Percentiles rank a stretch among this genome's conserved stretches.
These are phyloP conservation scores for Megamerina dolium DNA, from an alignment of 2,888 invertebrate genomes.

Conservation along the genomic window DNA sequence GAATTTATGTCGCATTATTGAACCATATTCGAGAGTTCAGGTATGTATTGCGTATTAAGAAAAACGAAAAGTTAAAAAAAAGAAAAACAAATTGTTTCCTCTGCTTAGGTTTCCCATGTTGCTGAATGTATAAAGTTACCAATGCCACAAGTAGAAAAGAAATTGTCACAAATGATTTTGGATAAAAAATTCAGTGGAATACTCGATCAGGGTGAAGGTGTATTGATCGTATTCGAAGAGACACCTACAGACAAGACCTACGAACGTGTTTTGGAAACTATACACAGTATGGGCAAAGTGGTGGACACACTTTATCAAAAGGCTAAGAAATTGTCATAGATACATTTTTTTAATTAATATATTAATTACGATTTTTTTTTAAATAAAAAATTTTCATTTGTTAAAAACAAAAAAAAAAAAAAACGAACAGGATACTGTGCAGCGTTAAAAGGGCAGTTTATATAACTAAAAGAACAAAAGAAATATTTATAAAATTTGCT, in stretches of 20 bases:
- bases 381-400: conserved; percentile 8
- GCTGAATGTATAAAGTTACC: conserved; percentile 86
- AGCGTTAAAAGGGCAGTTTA: not conserved
- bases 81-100: too few relatives aligned
- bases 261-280: conserved; percentile 93
- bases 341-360: conserved; percentile 12
- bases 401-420: conserved; percentile 1
- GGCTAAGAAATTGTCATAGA: conserved; percentile 93
- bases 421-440: not conserved
- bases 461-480: conserved; percentile 10
- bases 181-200: conserved; percentile 97
- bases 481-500: too few relatives aligned
- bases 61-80: too few relatives aligned
- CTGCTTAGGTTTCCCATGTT: conserved; percentile 67
- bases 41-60: conserved; percentile 37
- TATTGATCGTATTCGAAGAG: conserved; percentile 95
- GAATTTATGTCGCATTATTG: conserved; percentile 96
- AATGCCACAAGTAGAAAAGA: conserved; percentile 91
- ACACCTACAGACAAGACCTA: conserved; percentile 93
- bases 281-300: conserved; percentile 99
- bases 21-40: conserved; percentile 97
- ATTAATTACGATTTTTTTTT: conserved; percentile 3
- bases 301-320: conserved; percentile 98
- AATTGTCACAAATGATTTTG: conserved; percentile 98
- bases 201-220: conserved; percentile 96